A percentile compares a stretch with the other conserved stretches of the same genome.
Evolutionary conservation across 2,888 invertebrate genomes (phyloP).

Genomic region (Plutella xylostella): DNA sequence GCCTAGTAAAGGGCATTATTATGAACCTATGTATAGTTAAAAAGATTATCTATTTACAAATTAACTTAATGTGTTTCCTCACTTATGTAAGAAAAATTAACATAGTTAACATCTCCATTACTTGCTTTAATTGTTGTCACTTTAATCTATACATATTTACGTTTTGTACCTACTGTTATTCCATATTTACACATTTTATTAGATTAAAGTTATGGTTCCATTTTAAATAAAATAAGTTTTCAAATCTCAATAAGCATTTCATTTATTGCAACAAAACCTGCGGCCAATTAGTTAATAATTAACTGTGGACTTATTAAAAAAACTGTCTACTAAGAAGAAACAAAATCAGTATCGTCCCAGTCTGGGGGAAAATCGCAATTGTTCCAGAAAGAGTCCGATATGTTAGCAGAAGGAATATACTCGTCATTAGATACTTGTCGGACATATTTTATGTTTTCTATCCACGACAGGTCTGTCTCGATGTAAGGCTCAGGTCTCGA

Average conservation of each 20-base stretch:
- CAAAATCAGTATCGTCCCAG: slow-evolving; percentile 33
- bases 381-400: not conserved
- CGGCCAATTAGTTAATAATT: too few species aligned
- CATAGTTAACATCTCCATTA: too few species aligned
- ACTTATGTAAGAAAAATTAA: too few species aligned
- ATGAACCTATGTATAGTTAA: too few species aligned
- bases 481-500: too few species aligned
- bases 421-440: not conserved
- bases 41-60: too few species aligned
- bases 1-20: too few species aligned
- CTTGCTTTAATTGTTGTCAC: slow-evolving; percentile 18
- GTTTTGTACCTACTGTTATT: slow-evolving; percentile 2
- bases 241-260: not conserved
- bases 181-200: not conserved
- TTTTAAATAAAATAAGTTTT: not conserved
- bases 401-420: not conserved
- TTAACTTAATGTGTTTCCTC: too few species aligned
- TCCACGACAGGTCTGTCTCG: slow-evolving; percentile 39
- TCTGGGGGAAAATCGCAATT: slow-evolving; percentile 8
- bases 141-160: slow-evolving; percentile 7
- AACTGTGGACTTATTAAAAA: too few species aligned
- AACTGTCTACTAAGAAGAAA: not conserved
- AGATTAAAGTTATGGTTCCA: not conserved
- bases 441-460: slow-evolving; percentile 30
- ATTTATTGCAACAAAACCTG: not conserved